Conservation (phyloP, 2,888 invertebrate species). For the Ophonus ardosiacus region DNA sequence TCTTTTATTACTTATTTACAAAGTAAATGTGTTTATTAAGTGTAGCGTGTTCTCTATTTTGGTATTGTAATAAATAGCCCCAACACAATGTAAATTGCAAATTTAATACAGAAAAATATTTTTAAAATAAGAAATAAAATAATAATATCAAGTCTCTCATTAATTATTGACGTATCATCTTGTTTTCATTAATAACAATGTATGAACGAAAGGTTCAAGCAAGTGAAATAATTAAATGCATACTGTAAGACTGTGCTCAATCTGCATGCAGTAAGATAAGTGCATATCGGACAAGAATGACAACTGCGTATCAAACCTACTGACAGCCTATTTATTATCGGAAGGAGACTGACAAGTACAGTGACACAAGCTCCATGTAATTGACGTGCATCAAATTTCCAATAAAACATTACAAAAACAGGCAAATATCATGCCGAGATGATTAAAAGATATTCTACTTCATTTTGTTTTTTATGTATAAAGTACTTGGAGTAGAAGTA, state of each 20-base stretch:
- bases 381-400: constrained; percentile 4
- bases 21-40: too few relatives aligned
- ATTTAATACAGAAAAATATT: too few relatives aligned
- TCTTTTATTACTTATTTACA: too few relatives aligned
- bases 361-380: constrained; percentile 9
- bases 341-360: constrained; percentile 5
- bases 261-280: background rate
- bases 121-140: background rate
- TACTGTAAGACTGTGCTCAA: background rate
- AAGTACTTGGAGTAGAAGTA: background rate
- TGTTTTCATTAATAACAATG: background rate
- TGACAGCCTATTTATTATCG: constrained; percentile 15
- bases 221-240: background rate
- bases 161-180: background rate
- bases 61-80: too few relatives aligned
- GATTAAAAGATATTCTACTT: background rate
- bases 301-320: background rate
- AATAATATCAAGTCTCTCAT: background rate
- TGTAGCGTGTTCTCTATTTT: too few relatives aligned
- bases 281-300: background rate
- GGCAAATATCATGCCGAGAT: background rate
- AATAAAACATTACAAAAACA: background rate
- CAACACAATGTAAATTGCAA: too few relatives aligned
- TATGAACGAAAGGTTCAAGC: background rate
- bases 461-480: background rate